Evolutionary conservation across 2,113 vertebrate species (phyloP).

Genomic region (Cygnus atratus): DNA sequence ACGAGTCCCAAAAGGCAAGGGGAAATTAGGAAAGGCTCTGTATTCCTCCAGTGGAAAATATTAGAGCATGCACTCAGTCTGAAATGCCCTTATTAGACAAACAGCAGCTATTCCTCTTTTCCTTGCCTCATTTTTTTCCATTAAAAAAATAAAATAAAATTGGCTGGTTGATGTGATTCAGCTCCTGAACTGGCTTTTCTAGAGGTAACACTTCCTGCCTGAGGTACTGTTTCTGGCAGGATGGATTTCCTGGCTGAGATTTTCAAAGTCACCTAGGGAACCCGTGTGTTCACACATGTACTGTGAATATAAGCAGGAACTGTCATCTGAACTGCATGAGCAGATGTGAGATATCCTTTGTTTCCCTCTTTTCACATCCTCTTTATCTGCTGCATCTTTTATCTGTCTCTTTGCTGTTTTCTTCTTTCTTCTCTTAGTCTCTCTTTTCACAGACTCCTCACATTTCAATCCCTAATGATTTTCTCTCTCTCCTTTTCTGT

Average conservation of each 20-base stretch:
- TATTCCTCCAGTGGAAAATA: constrained; percentile 44
- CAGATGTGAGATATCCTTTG: constrained; percentile 30
- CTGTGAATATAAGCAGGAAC: constrained; percentile 35
- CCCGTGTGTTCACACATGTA: background rate
- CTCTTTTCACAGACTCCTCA: background rate
- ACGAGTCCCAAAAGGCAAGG: background rate
- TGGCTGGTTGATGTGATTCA: constrained; percentile 18
- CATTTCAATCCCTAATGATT: background rate
- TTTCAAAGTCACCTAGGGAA: constrained; percentile 51
- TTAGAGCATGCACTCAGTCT: background rate
- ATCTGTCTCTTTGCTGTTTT: background rate
- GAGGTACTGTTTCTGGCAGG: constrained; percentile 34
- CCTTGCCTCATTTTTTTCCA: constrained; percentile 35
- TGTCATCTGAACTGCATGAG: constrained; percentile 10
- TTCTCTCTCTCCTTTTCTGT: background rate
- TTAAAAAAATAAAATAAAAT: constrained; percentile 29
- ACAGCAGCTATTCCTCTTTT: constrained; percentile 17
- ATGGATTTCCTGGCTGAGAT: constrained; percentile 49
- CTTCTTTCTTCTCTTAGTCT: background rate
- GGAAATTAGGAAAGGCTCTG: constrained; percentile 21
- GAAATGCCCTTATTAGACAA: constrained; percentile 13
- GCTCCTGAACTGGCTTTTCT: constrained; percentile 48
- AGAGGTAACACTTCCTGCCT: constrained; percentile 36
- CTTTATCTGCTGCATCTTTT: background rate
- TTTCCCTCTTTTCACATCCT: background rate